These are phyloP conservation scores for Drosophila melanosoma DNA, from an alignment of 2,888 invertebrate species.

Conservation along the genomic window DNA sequence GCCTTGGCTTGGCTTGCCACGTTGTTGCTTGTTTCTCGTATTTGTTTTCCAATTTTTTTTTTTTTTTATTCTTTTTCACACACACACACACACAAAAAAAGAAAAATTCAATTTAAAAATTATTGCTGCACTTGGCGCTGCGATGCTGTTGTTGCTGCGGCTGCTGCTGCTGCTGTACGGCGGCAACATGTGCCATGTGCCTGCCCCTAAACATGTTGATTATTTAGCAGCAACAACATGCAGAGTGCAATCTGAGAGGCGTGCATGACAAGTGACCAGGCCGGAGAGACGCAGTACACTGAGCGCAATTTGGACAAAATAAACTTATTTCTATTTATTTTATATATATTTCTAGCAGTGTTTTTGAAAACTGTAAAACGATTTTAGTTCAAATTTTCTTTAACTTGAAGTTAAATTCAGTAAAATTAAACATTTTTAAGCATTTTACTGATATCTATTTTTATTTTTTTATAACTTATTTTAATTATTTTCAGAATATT, in stretches of 20 bases:
- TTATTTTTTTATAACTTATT: too few species aligned
- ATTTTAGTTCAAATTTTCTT: background rate
- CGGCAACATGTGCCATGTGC: conserved; percentile 69
- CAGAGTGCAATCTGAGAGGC: conserved; percentile 48
- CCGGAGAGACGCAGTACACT: background rate
- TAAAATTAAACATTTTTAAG: too few species aligned
- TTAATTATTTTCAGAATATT: background rate
- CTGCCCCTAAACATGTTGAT: conserved; percentile 73
- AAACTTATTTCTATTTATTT: background rate
- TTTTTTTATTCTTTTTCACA: conserved; percentile 24
- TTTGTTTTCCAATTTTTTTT: conserved; percentile 59
- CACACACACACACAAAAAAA: conserved; percentile 30
- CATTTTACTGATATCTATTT: too few species aligned
- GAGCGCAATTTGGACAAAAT: background rate
- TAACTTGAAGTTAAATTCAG: background rate
- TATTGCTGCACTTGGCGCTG: conserved; percentile 78
- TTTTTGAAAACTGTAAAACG: too few species aligned
- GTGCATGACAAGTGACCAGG: conserved; percentile 38
- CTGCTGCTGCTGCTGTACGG: conserved; percentile 36
- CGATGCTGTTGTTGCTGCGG: background rate
- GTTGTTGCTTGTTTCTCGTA: conserved; percentile 44
- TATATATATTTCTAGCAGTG: too few species aligned
- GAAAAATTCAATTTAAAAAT: conserved; percentile 82
- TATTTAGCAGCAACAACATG: conserved; percentile 67
- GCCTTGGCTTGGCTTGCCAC: conserved; percentile 21